phyloP scores from a whole-genome alignment of 2,888 invertebrate genomes.

The Dromius quadrimaculatus region DNA sequence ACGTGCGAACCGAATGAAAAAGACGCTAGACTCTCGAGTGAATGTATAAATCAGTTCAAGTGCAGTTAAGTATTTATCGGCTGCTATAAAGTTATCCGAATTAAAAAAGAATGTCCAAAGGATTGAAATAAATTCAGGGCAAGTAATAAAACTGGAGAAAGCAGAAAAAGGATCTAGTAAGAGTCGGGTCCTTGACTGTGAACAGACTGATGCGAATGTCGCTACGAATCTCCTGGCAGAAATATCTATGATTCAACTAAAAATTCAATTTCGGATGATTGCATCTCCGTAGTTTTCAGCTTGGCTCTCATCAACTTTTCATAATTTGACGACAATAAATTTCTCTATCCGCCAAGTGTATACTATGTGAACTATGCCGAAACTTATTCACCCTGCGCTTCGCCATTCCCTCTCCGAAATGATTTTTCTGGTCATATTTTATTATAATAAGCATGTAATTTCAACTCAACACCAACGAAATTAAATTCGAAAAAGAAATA shows the following conservation, averaged over 20 bases:
- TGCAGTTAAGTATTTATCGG: slow-evolving; percentile 49
- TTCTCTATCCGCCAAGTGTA: slow-evolving; percentile 18
- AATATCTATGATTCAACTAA: slow-evolving; percentile 62
- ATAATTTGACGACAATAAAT: slow-evolving; percentile 65
- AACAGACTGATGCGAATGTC: slow-evolving; percentile 45
- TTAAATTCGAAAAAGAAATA: too few relatives aligned
- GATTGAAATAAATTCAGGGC: slow-evolving; percentile 61
- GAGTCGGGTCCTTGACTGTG: slow-evolving; percentile 35
- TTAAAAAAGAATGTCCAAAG: slow-evolving; percentile 53
- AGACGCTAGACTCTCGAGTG: slow-evolving; percentile 32
- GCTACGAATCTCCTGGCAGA: slow-evolving; percentile 53
- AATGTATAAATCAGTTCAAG: slow-evolving; percentile 44
- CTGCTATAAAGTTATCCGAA: slow-evolving; percentile 58
- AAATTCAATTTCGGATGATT: slow-evolving; percentile 66
- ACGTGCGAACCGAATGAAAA: slow-evolving; percentile 25
- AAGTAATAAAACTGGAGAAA: slow-evolving; percentile 60
- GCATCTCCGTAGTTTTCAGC: slow-evolving; percentile 63
- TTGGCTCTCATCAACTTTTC: slow-evolving; percentile 68
- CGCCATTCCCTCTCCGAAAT: slow-evolving; percentile 14
- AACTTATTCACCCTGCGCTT: neutral
- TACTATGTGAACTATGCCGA: slow-evolving; percentile 17
- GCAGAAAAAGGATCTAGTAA: slow-evolving; percentile 56
- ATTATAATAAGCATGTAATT: too few relatives aligned
- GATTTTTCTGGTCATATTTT: slow-evolving; percentile 16
- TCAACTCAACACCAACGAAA: too few relatives aligned